phyloP scores from a whole-genome alignment of 2,888 invertebrate genomes.

The Dicycla oo region DNA sequence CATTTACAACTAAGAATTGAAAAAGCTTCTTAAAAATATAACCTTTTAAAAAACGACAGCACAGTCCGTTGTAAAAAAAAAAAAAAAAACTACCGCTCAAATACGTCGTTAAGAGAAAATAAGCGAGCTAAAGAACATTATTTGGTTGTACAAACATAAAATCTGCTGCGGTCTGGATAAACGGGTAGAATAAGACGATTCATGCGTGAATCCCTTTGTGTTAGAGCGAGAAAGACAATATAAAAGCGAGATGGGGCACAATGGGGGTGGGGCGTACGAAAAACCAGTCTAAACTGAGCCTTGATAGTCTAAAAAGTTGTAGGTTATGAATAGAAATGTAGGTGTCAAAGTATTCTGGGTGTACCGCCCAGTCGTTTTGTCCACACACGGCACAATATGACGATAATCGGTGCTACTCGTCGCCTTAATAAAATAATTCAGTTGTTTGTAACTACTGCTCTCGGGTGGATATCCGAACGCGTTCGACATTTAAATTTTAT shows the following conservation, averaged over 20 bases:
- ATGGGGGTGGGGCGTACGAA: conserved; percentile 75
- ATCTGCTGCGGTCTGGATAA: conserved; percentile 73
- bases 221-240: conserved; percentile 64
- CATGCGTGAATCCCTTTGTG: conserved; percentile 72
- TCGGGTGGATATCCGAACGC: conserved; percentile 73
- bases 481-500: conserved; percentile 61
- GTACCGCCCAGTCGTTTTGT: conserved; percentile 81
- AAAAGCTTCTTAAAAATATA: conserved; percentile 41
- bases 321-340: conserved; percentile 35
- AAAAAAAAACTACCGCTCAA: conserved; percentile 49
- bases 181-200: conserved; percentile 71
- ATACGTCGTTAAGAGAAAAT: conserved; percentile 59
- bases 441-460: conserved; percentile 75
- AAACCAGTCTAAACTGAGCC: conserved; percentile 55
- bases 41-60: conserved; percentile 30
- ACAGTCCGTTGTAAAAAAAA: conserved; percentile 22
- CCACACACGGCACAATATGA: conserved; percentile 84
- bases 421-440: conserved; percentile 88
- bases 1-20: conserved; percentile 17
- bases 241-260: conserved; percentile 67
- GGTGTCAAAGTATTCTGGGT: conserved; percentile 53
- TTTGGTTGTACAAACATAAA: conserved; percentile 70
- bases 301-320: conserved; percentile 25
- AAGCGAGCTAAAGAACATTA: conserved; percentile 62
- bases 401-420: conserved; percentile 82